Base-by-base conservation (phyloP, 2,888 invertebrate genomes). In the Xestia c-nigrum region DNA sequence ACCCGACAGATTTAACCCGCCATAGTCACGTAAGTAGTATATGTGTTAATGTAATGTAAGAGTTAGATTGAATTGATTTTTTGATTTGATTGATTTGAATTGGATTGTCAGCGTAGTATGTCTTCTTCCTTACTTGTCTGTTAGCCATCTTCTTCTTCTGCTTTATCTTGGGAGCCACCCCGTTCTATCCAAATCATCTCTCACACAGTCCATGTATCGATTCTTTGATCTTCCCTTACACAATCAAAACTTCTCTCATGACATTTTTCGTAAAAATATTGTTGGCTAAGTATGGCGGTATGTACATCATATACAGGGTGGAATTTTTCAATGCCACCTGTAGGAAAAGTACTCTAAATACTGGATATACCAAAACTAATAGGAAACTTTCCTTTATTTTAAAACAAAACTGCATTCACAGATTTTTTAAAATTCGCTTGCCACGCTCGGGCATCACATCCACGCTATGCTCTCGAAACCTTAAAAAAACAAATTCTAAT, bases 1-100 rank as follows among this genome's bases (percentile, higher is more conserved):
- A 67, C 16, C 24, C 46, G 0, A n/a, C 0, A 98, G 98, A 12
- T 91, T 98, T 6, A 14, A 57, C 24, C n/a, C 3, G 40, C 52
- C 31, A 73, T 12, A 72, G 65, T 21, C 40, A 76, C 67, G 87
- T 87, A 77, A 87, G 87, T 76, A 47, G 4, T 24, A 57, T 7
- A 16, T 57, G 24, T 31, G 31, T 31, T 31, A 31, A 31, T 31
- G 0, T 24, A 7, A 10, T n/a, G n/a, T 3, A 24, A 16, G 14
- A 57, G 24, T 57, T 24, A 14, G 24, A 57, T 57, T 57, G 6
- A 0, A 24, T 24, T n/a, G n/a, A n/a, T n/a, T n/a, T n/a, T n/a
- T n/a, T n/a, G n/a, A n/a, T n/a, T n/a, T n/a, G n/a, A n/a, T n/a
- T n/a, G n/a, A n/a, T n/a, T n/a, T n/a, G n/a, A n/a, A n/a, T n/a